Conservation (phyloP, 2,797 vertebrate species). For the Hapalemur alaotrensis region DNA sequence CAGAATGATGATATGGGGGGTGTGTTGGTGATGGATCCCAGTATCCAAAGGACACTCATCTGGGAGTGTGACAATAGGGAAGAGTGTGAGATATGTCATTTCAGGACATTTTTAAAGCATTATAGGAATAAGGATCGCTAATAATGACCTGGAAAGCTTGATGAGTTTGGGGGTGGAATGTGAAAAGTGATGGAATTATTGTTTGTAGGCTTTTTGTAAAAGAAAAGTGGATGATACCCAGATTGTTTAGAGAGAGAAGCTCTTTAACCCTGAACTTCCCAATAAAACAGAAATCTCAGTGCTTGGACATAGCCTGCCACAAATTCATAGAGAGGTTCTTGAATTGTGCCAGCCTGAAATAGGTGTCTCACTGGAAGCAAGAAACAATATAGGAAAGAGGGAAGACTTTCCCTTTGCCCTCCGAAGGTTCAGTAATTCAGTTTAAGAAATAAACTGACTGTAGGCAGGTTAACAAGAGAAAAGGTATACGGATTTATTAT, state of each 20-base stretch:
- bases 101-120: background rate
- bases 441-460: background rate
- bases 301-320: background rate
- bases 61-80: background rate
- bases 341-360: background rate
- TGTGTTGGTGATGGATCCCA: background rate
- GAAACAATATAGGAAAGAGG: background rate
- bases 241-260: background rate
- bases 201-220: background rate
- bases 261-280: background rate
- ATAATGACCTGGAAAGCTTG: background rate
- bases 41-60: background rate
- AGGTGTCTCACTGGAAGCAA: background rate
- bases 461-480: background rate
- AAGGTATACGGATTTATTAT: background rate
- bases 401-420: background rate
- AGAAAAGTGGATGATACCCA: background rate
- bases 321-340: background rate
- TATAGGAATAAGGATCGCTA: background rate
- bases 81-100: background rate
- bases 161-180: background rate
- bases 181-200: background rate
- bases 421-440: background rate
- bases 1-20: fast-evolving
- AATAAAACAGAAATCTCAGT: background rate